A percentile compares a stretch with the other conserved stretches of the same genome.
Conservation (phyloP, 37 sponge, comb jelly and placozoan species). For the Haliclona indistincta region DNA sequence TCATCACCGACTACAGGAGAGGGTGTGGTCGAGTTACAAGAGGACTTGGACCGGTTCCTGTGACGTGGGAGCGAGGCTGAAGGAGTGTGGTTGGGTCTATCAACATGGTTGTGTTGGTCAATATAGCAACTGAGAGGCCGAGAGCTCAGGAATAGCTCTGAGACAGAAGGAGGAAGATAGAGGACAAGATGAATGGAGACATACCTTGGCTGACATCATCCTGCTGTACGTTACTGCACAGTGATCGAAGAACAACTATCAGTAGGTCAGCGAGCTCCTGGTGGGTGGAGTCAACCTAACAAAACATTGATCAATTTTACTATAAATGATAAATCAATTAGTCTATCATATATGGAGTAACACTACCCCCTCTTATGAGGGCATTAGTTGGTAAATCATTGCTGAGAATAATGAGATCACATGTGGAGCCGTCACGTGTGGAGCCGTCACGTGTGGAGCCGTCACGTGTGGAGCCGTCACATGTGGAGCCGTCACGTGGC, state of each 20-base stretch:
- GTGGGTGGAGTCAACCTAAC: slow-evolving; percentile 50
- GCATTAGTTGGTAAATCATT: no score
- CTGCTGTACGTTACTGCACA: slow-evolving; percentile 8
- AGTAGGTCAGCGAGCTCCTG: slow-evolving; percentile 71
- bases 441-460: no score
- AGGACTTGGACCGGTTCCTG: not conserved
- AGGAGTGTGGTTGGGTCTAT: not conserved
- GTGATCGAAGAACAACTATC: slow-evolving; percentile 59
- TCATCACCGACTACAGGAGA: not conserved
- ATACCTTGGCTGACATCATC: slow-evolving; percentile 37
- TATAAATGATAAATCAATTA: not conserved
- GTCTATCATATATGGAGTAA: no score
- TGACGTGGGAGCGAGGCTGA: slow-evolving; percentile 5
- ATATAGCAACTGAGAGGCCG: not conserved
- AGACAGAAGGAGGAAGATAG: no score
- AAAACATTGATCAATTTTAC: not conserved
- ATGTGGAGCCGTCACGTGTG: no score
- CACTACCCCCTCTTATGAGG: no score
- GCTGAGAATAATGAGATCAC: no score
- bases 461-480: no score
- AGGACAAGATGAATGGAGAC: not conserved
- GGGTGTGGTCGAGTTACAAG: not conserved
- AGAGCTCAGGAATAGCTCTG: not conserved
- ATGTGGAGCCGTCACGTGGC: no score
- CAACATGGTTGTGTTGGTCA: not conserved